Evolutionary conservation across 1,140 invertebrate species (phyloP).

Genomic region (fruit fly (Drosophila melanogaster)): Release_6_plus_ISO1_MT NT_033779.5:2527501-2528000

Average conservation of each 20-base stretch:
- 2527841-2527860: conserved; percentile 81
- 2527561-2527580: conserved; percentile 46
- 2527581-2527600: conserved; percentile 50
- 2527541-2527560: conserved; percentile 24
- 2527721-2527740: conserved; percentile 23
- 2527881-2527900: conserved; percentile 42
- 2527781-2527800: conserved; percentile 72
- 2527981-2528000: conserved; percentile 27
- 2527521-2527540: neutral
- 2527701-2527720: conserved; percentile 15
- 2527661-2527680: conserved; percentile 82
- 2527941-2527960: conserved; percentile 51
- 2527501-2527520: conserved; percentile 41
- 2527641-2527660: conserved; percentile 38
- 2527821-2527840: conserved; percentile 80
- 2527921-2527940: conserved; percentile 4
- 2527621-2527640: conserved; percentile 20
- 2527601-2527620: conserved; percentile 23
- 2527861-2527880: conserved; percentile 59
- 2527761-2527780: conserved; percentile 73
- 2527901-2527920: conserved; percentile 7
- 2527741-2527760: conserved; percentile 12
- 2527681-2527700: conserved; percentile 71
- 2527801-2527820: conserved; percentile 81
- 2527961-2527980: conserved; percentile 12